Evolutionary conservation across 2,888 invertebrate genomes (phyloP), one percentile per base, ranked within the genome.

Genomic region (Polia nebulosa): DNA sequence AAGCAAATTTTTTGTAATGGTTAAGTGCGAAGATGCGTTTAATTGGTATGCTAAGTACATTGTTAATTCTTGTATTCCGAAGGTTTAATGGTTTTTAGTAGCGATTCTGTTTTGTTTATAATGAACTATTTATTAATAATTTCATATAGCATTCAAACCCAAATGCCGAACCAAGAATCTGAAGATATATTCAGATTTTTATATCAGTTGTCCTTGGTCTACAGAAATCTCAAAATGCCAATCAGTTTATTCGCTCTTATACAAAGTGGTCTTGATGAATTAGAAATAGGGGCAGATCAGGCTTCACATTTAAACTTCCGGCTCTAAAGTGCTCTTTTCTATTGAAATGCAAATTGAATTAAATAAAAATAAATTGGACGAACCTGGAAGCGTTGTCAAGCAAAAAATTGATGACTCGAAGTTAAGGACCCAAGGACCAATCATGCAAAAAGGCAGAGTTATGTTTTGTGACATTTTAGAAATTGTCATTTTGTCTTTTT

Each of bases 241-340:
- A 36, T 44, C 27, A 11, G 1, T 27, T 13, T 20, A 17, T 17
- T 39, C 8, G 27, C 25, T 34, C n/a, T 56, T 36, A 7, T 34
- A 55, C n/a, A 36, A 49, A 64, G 15, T 15, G 11, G 58, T 71
- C 22, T 41, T 53, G 53, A 59, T 56, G 20, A 67, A 39, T 59
- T 25, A 36, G 29, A 25, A 51, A 71, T 80, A 65, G 57, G 83
- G 77, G 77, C 47, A 47, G n/a, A 57, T 36, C n/a, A 70, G 34
- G 5, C 45, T 20, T 41, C 13, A 47, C 6, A 53, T 63, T 68
- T 11, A 41, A 56, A 44, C 22, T 22, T 80, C 64, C 64, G 41
- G 53, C 17, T 15, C 25, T 29, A 11, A 57, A 63, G 58, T 20
- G 25, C 11, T 59, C 39, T 44, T 39, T 15, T 44, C 32, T 4